phyloP scores from a whole-genome alignment of 2,888 invertebrate species.

The Lysandra bellargus region DNA sequence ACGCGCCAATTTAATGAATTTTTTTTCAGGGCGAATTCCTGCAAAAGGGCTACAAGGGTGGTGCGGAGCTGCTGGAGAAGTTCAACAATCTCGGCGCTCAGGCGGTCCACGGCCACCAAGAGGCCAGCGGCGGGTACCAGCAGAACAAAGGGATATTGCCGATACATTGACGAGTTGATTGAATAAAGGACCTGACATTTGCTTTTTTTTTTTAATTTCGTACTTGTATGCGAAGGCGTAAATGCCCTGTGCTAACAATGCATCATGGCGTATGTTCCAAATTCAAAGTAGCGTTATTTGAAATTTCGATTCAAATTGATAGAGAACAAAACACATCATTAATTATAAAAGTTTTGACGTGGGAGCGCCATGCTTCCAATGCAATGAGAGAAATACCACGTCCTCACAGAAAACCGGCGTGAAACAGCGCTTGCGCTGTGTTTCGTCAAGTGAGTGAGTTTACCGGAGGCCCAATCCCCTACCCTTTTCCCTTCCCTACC shows the following conservation, averaged over 20 bases:
- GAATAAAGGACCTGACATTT: not conserved
- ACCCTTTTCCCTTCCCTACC: too few relatives aligned
- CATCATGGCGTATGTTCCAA: not conserved
- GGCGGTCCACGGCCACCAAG: conserved; percentile 82
- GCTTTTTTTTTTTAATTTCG: not conserved
- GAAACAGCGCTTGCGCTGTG: too few relatives aligned
- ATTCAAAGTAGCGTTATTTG: not conserved
- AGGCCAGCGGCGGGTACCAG: conserved; percentile 78
- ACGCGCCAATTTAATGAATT: not conserved
- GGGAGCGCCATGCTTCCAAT: too few relatives aligned
- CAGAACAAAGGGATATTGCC: conserved; percentile 81
- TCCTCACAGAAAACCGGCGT: too few relatives aligned
- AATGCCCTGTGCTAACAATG: too few relatives aligned
- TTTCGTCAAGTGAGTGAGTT: too few relatives aligned
- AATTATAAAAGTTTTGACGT: too few relatives aligned
- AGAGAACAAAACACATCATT: too few relatives aligned
- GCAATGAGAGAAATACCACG: too few relatives aligned
- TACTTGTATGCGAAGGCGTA: not conserved
- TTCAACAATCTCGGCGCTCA: conserved; percentile 83
- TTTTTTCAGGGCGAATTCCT: conserved; percentile 76
- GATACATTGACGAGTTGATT: conserved; percentile 54
- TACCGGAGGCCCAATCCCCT: too few relatives aligned
- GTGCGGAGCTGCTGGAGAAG: conserved; percentile 78
- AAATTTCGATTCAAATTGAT: too few relatives aligned
- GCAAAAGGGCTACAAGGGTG: conserved; percentile 80